Evolutionary conservation across 2,113 vertebrate species (phyloP).

Genomic region (Bos taurus): DNA sequence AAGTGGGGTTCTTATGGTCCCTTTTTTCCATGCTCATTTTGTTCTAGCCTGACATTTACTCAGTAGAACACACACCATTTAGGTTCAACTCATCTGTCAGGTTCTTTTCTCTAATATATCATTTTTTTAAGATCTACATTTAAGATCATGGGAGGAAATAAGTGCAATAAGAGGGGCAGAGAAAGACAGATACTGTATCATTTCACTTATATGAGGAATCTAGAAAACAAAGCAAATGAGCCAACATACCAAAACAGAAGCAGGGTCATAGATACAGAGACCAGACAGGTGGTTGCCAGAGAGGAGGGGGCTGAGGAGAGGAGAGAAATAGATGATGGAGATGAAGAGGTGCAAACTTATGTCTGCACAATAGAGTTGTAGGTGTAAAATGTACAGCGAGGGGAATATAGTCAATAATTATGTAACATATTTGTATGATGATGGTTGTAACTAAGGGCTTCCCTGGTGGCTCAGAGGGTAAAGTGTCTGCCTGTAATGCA

Average conservation of each 20-base stretch:
- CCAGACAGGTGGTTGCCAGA: background rate
- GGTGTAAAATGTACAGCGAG: background rate
- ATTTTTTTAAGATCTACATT: background rate
- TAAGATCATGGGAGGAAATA: background rate
- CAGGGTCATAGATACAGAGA: background rate
- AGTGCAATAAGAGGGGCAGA: background rate
- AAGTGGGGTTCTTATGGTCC: background rate
- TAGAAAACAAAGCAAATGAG: background rate
- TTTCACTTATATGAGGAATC: background rate
- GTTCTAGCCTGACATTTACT: background rate
- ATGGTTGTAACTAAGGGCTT: background rate
- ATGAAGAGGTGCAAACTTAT: background rate
- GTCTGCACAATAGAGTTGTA: background rate
- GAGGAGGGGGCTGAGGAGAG: background rate
- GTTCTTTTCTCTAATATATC: background rate
- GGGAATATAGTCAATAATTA: background rate
- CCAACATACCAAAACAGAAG: background rate
- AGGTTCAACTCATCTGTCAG: background rate
- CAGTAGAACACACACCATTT: background rate
- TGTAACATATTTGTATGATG: background rate
- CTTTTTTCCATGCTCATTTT: background rate
- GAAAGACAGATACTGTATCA: background rate
- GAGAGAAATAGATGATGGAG: background rate
- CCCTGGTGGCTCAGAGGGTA: no score
- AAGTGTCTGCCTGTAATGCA: no score